A percentile compares a stretch with the other conserved stretches of the same genome.
phyloP scores from a whole-genome alignment of 2,888 invertebrate species.

The Nudaria mundana region DNA sequence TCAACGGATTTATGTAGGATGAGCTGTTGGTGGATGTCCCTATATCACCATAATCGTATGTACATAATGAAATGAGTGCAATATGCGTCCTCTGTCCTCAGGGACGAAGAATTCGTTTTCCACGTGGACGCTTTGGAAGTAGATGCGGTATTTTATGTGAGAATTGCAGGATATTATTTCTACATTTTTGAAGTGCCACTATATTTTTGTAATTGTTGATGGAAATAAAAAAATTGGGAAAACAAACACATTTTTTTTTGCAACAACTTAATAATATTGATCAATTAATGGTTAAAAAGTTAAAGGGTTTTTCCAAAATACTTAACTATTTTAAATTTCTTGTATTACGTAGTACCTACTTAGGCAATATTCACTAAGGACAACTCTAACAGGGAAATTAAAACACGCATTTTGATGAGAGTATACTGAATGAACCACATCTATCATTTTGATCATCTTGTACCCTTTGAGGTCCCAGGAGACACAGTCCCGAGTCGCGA shows the following conservation, averaged over 20 bases:
- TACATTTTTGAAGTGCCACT: no score
- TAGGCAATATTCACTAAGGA: no score
- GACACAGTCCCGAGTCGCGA: slow-evolving; percentile 45
- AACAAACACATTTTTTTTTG: no score
- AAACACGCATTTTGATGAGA: not conserved
- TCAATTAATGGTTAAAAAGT: no score
- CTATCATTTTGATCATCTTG: slow-evolving; percentile 7
- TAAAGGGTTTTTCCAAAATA: no score
- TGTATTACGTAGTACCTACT: no score
- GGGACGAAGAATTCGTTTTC: slow-evolving; percentile 35
- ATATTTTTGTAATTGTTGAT: no score
- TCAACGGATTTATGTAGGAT: slow-evolving; percentile 37
- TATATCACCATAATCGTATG: slow-evolving; percentile 62
- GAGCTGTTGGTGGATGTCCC: slow-evolving; percentile 47
- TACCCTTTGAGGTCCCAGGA: slow-evolving; percentile 39
- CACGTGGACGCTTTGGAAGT: no score
- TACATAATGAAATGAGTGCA: slow-evolving; percentile 79
- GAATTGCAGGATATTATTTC: no score
- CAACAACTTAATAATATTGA: no score
- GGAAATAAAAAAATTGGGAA: no score
- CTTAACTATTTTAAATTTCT: no score
- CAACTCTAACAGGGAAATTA: not conserved
- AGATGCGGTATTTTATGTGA: slow-evolving; percentile 23
- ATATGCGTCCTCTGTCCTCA: slow-evolving; percentile 63
- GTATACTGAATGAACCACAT: slow-evolving; percentile 12